phyloP scores from a whole-genome alignment of 1,140 invertebrate species.

The Hyposmocoma kahamanoa region DNA sequence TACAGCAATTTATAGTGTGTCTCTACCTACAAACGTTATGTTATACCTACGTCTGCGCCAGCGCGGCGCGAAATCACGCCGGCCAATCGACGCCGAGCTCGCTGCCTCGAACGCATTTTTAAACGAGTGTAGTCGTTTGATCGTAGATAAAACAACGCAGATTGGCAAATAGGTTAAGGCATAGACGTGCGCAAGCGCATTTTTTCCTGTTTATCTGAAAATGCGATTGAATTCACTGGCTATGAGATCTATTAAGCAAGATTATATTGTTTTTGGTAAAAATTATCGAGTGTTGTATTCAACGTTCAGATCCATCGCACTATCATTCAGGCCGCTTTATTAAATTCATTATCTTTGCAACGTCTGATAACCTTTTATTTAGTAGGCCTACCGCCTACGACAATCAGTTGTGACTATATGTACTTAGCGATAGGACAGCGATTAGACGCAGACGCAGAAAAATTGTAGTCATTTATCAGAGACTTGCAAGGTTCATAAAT shows the following conservation, averaged over 20 bases:
- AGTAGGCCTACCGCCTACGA: too few species aligned
- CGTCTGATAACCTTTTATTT: too few species aligned
- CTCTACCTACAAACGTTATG: not conserved
- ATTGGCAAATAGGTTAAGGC: constrained; percentile 5
- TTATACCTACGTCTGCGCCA: not conserved
- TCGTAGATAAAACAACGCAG: constrained; percentile 11
- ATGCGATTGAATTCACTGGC: not conserved
- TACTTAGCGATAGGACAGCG: too few species aligned
- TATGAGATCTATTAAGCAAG: not conserved
- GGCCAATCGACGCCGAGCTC: constrained; percentile 4
- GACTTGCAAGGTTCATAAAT: too few species aligned
- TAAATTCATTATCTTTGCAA: too few species aligned
- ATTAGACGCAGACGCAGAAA: too few species aligned
- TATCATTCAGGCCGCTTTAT: not conserved
- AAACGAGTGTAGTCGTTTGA: constrained; percentile 15
- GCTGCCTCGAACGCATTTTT: constrained; percentile 16
- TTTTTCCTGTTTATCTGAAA: not conserved
- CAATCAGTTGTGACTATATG: too few species aligned
- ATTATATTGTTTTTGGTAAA: not conserved
- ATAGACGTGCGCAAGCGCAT: constrained; percentile 5
- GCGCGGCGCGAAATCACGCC: not conserved
- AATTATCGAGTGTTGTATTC: not conserved
- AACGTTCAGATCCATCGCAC: not conserved
- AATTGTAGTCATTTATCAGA: too few species aligned
- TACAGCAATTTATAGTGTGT: not conserved